Conservation (phyloP, 2,797 vertebrate species). For the Enteromius radiatus region DNA sequence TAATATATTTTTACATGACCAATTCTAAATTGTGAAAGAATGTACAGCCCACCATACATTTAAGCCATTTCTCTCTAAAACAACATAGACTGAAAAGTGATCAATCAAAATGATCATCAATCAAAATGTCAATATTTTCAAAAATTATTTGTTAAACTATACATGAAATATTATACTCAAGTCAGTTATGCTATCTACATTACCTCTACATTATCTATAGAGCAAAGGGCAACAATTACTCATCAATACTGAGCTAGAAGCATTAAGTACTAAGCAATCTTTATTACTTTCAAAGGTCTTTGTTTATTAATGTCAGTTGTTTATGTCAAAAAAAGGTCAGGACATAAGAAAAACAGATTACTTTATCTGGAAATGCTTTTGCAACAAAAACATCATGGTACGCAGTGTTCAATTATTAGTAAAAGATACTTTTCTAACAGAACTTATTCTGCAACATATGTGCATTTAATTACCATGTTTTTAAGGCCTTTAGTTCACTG, state of each 20-base stretch:
- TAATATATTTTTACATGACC: neutral
- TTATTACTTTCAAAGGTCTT: slow-evolving; percentile 57
- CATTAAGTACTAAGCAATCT: slow-evolving; percentile 12
- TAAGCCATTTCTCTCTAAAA: neutral
- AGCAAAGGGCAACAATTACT: neutral
- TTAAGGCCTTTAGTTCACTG: slow-evolving; percentile 18
- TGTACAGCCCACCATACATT: neutral
- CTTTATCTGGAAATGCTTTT: neutral
- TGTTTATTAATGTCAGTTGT: slow-evolving; percentile 66
- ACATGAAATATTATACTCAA: slow-evolving; percentile 10
- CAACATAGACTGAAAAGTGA: neutral
- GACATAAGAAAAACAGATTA: slow-evolving; percentile 43
- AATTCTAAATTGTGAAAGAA: neutral
- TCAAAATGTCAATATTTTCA: neutral
- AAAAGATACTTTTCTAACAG: slow-evolving; percentile 51
- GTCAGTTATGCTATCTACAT: slow-evolving; percentile 1
- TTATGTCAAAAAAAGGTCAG: slow-evolving; percentile 66
- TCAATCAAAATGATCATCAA: too few relatives aligned
- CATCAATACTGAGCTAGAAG: neutral
- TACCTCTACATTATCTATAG: neutral
- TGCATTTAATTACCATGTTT: slow-evolving; percentile 16
- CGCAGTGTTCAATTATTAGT: slow-evolving; percentile 54
- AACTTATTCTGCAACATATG: slow-evolving; percentile 43
- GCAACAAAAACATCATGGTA: slow-evolving; percentile 60
- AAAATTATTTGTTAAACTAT: neutral